Evolutionary conservation across 2,113 vertebrate genomes (phyloP), one percentile per base, ranked within the genome.

Genomic region (Hemibagrus wyckioides): DNA sequence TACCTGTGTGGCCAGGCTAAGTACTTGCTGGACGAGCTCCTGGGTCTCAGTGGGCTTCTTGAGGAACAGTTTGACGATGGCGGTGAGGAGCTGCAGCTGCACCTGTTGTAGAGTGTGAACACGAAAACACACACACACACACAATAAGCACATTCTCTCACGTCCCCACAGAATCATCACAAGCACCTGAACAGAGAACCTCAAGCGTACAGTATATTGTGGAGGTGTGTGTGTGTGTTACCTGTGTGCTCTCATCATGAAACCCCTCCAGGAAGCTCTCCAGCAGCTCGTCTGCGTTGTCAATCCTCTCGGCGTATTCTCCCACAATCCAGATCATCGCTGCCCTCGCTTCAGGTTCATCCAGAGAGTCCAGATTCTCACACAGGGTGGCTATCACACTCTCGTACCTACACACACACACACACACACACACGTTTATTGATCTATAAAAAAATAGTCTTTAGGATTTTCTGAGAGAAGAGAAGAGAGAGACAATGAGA

Each of bases 21-120:
- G 95, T 86, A 99, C 98, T 92, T 99, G 98, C 94, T 99, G 98
- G 77, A 99, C 98, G 59, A 99, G 89, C 93, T 99, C 98, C 94
- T 99, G 98, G 0, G 98, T 99, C 94, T 99, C 98, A 0, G 98
- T 99, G 1, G 98, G 98, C 90, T 99, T 99, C 94, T 99, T 99
- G 90, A 99, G 95, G 89, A 99, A 99, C 83, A 99, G 95, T 91
- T 99, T 99, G 89, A 99, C 98, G 0, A 99, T 99, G 59, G 98
- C 98, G 0, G 98, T 99, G 90, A 99, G 95, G 50, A 99, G 93
- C 94, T 99, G 98, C 80, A 99, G 93, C 94, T 99, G 98, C 2
- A 99, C 98, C 98, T 99, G 75, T 9, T 99, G 75, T 9, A 44
- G 87, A 2, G 65, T 0, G 41, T 3, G 82, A 79, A 36, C n/a